Evolutionary conservation across 2,113 vertebrate species (phyloP).

Genomic region (Aptenodytes forsteri): DNA sequence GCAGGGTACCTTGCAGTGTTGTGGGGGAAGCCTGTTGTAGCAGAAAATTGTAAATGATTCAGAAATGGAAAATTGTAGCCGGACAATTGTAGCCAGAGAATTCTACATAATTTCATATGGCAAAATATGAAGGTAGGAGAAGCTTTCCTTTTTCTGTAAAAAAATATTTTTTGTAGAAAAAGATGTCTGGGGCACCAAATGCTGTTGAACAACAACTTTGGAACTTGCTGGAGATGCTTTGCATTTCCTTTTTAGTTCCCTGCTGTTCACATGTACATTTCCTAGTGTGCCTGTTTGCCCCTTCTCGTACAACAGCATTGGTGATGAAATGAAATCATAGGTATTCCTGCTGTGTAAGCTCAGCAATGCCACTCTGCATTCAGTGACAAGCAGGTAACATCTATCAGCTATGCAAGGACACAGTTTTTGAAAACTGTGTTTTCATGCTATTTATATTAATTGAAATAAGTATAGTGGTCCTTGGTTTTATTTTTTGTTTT

Average conservation of each 20-base stretch:
- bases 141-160: neutral
- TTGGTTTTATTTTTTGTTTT: neutral
- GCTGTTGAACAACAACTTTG: neutral
- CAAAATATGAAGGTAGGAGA: neutral
- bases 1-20: conserved; percentile 41
- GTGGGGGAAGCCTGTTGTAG: conserved; percentile 17
- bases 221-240: neutral
- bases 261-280: neutral
- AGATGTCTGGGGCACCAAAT: neutral
- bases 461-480: neutral
- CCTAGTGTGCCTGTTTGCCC: neutral
- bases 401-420: neutral
- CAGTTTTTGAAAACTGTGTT: neutral
- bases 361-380: neutral
- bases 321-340: neutral
- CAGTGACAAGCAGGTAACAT: neutral
- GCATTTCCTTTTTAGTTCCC: neutral
- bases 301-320: neutral
- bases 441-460: neutral
- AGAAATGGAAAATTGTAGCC: conserved; percentile 32
- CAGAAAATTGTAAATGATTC: conserved; percentile 62
- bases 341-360: neutral
- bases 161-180: neutral
- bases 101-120: neutral
- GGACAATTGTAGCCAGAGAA: conserved; percentile 22